Base-by-base conservation (phyloP, 2,113 vertebrate genomes). In the Chaetodon trifascialis region DNA sequence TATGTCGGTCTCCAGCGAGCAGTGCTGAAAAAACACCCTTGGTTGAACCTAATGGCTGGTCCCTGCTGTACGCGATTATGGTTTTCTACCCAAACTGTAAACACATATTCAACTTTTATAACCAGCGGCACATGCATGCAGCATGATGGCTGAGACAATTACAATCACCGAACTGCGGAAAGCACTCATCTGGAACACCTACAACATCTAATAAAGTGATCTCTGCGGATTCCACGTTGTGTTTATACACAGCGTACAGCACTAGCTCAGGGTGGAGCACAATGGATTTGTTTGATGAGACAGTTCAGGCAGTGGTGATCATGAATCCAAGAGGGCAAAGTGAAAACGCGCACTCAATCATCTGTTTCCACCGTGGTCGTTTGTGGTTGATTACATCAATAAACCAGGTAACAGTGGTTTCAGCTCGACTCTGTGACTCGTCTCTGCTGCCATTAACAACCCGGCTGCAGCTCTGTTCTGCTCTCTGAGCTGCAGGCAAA, bases 391-490 rank as follows among this genome's bases (percentile, higher is more conserved):
- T 78, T 40, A 40, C n/a, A 30, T 75, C 49, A 30, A 25, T 62
- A 72, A 38, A 2, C 9, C 11, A 69, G 72, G 34, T 51, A 15
- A 46, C 12, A 2, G 55, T 30, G 12, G n/a, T 21, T 68, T 68
- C 16, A 46, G 34, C 15, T 30, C 30, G 30, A 30, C 30, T 30
- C 30, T 30, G 30, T 30, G 62, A 30, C 44, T 71, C 25, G 46
- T 66, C 76, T 71, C 60, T 25, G 49, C 65, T n/a, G 56, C 71
- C 76, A 73, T 86, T 76, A 73, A 70, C 38, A 77, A 49, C 25
- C 76, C 10, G 46, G 46, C 67, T 30, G 74, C 80, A 76, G 86
- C 86, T 74, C 76, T 6, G 79, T 54, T 83, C 79, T 73, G 73
- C 78, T 52, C 76, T 55, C 25, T 56, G 23, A 34, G 77, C 73